Evolutionary conservation across 2,888 invertebrate genomes (phyloP).

Genomic region (Agrotis exclamationis): DNA sequence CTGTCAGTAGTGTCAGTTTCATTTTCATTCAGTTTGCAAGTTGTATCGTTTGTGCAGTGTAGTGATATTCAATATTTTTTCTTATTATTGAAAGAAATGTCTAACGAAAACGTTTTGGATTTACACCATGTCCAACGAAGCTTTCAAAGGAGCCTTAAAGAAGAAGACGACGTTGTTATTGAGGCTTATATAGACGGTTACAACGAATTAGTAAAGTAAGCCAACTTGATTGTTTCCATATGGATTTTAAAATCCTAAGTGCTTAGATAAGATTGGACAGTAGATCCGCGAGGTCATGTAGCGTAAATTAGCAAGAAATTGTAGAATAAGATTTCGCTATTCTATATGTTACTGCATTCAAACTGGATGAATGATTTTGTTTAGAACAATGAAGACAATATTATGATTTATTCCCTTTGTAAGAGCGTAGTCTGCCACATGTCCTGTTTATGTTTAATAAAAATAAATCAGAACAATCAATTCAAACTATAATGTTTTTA

Average conservation of each 20-base stretch:
- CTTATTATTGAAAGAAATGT: conserved; percentile 79
- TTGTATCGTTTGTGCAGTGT: conserved; percentile 32
- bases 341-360: neutral
- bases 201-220: conserved; percentile 96
- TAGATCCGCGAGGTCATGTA: conserved; percentile 32
- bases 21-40: conserved; percentile 21
- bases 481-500: neutral
- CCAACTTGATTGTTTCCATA: conserved; percentile 72
- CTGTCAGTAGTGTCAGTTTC: conserved; percentile 11
- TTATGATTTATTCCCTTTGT: neutral
- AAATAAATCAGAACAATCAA: neutral
- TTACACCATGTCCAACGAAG: conserved; percentile 90
- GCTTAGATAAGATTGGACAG: conserved; percentile 47
- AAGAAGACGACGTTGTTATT: conserved; percentile 94
- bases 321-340: neutral
- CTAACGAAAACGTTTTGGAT: conserved; percentile 84
- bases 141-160: conserved; percentile 92
- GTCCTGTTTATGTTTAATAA: neutral
- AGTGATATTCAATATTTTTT: conserved; percentile 36
- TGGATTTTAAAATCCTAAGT: conserved; percentile 62
- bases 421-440: neutral
- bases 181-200: conserved; percentile 95
- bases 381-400: neutral
- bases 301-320: conserved; percentile 12
- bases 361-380: neutral